Conservation (phyloP, 2,797 vertebrate genomes). For the Oryzias sinensis region DNA sequence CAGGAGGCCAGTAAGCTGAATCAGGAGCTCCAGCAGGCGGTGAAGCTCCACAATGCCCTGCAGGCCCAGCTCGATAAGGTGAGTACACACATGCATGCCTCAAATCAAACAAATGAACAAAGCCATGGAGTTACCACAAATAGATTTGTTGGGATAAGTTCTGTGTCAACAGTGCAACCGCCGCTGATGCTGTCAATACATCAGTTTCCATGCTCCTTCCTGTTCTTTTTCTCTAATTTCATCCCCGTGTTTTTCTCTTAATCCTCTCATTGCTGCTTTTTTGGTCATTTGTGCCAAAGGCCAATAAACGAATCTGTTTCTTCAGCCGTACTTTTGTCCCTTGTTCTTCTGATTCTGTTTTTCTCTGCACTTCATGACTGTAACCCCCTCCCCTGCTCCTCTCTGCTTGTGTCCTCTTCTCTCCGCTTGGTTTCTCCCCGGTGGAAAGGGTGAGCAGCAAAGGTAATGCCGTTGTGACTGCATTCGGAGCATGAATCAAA, state of each 20-base stretch:
- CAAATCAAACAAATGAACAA: slow-evolving; percentile 3
- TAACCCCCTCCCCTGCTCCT: slow-evolving; percentile 33
- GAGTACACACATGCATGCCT: slow-evolving; percentile 8
- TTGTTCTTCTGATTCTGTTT: slow-evolving; percentile 47
- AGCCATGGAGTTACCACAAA: neutral
- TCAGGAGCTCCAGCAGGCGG: slow-evolving; percentile 81
- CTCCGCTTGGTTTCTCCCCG: slow-evolving; percentile 69
- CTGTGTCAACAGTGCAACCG: slow-evolving; percentile 10
- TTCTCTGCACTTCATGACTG: slow-evolving; percentile 53
- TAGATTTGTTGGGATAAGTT: slow-evolving; percentile 8
- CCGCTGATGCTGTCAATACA: slow-evolving; percentile 4
- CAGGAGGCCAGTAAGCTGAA: slow-evolving; percentile 77
- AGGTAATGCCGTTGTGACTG: slow-evolving; percentile 71
- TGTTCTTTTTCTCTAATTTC: slow-evolving; percentile 37
- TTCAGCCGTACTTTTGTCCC: slow-evolving; percentile 45
- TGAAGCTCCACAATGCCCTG: slow-evolving; percentile 75
- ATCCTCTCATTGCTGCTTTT: slow-evolving; percentile 30
- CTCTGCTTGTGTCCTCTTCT: slow-evolving; percentile 47
- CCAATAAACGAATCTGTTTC: slow-evolving; percentile 64
- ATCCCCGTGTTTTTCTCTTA: slow-evolving; percentile 16
- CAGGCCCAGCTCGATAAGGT: slow-evolving; percentile 82
- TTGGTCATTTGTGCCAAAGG: slow-evolving; percentile 43
- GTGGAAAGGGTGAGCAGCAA: slow-evolving; percentile 74
- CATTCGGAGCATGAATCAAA: slow-evolving; percentile 43
- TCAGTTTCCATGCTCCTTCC: slow-evolving; percentile 7